phyloP scores from a whole-genome alignment of 2,113 vertebrate species.

The Phrynosoma blainvillii region DNA sequence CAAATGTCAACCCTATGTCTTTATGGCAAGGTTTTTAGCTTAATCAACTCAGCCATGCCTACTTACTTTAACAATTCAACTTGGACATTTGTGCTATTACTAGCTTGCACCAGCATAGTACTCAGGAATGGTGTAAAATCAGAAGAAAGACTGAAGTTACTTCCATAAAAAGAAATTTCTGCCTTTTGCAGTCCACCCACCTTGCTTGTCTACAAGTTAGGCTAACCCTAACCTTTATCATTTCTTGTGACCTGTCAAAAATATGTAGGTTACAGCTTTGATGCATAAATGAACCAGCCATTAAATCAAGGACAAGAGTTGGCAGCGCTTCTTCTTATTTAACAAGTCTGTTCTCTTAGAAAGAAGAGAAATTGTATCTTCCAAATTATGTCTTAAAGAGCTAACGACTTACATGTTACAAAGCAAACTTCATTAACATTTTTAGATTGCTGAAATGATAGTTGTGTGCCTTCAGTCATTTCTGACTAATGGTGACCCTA shows the following conservation, averaged over 20 bases:
- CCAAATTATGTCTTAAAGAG: not conserved
- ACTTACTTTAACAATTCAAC: not conserved
- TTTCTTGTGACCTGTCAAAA: not conserved
- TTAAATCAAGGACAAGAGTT: not conserved
- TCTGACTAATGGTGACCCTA: too few relatives aligned
- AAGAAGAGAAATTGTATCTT: not conserved
- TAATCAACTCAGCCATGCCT: not conserved
- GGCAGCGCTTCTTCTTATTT: not conserved
- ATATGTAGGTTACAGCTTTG: not conserved
- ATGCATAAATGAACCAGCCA: not conserved
- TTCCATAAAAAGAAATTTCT: not conserved
- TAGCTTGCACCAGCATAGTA: not conserved
- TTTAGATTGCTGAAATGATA: constrained; percentile 10
- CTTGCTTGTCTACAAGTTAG: not conserved
- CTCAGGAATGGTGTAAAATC: not conserved
- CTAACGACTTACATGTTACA: not conserved
- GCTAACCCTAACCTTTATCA: too few relatives aligned
- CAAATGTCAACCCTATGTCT: not conserved
- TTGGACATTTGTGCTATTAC: not conserved
- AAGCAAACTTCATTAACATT: not conserved
- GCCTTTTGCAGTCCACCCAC: not conserved
- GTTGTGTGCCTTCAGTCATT: too few relatives aligned
- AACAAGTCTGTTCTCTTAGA: not conserved
- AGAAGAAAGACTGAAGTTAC: not conserved
- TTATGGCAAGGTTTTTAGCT: not conserved